Conservation (phyloP, 1,140 invertebrate genomes). For the Hetaerina americana region DNA sequence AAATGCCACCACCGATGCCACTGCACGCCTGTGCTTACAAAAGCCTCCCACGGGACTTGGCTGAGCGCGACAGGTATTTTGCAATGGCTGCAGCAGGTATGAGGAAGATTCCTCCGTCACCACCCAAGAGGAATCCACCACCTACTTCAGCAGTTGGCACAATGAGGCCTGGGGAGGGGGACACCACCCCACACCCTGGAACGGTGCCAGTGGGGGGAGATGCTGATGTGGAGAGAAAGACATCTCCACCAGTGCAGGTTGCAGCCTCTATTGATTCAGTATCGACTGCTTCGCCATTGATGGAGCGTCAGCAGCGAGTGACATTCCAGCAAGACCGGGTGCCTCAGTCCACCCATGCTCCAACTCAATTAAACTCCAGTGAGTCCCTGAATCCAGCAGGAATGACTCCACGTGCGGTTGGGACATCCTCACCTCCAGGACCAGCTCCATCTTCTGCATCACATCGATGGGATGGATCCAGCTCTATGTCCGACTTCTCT, state of each 20-base stretch:
- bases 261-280: background rate
- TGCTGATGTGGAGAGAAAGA: background rate
- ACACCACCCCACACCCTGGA: background rate
- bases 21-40: conserved; percentile 14
- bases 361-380: no score
- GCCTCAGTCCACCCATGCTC: background rate
- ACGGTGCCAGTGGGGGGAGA: no score
- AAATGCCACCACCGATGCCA: conserved; percentile 2
- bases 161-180: background rate
- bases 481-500: background rate
- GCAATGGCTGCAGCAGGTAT: background rate
- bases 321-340: no score
- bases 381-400: background rate
- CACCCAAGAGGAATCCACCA: conserved; percentile 53
- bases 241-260: background rate
- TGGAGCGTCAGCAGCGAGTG: background rate
- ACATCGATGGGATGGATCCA: conserved; percentile 13
- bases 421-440: background rate
- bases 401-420: background rate
- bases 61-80: conserved; percentile 3
- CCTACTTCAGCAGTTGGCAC: background rate
- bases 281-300: background rate
- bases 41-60: conserved; percentile 36
- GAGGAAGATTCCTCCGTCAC: conserved; percentile 62
- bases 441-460: background rate